A percentile compares a stretch with the other conserved stretches of the same genome.
Conservation (phyloP, 2,797 vertebrate species). For the Ptychadena robeensis region DNA sequence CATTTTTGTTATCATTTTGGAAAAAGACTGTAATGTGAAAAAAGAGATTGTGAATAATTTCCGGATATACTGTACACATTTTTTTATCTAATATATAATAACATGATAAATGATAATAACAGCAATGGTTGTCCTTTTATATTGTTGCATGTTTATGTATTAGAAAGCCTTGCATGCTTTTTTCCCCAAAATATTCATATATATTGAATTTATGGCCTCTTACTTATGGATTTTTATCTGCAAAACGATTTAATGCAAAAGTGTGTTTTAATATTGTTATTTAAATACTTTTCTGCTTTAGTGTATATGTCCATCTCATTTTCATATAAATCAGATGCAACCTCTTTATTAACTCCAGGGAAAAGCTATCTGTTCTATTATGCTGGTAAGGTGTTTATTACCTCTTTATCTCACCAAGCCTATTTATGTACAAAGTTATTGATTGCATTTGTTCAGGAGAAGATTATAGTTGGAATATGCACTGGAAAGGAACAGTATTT, state of each 20-base stretch:
- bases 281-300: conserved; percentile 40
- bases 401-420: conserved; percentile 53
- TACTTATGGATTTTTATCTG: conserved; percentile 37
- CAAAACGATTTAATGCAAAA: conserved; percentile 33
- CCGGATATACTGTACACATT: neutral
- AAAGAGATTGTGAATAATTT: too few species aligned
- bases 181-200: neutral
- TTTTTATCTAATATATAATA: neutral
- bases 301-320: conserved; percentile 35
- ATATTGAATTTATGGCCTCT: conserved; percentile 1
- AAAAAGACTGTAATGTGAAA: too few species aligned
- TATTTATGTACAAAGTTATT: conserved; percentile 57
- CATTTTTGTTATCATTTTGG: too few species aligned
- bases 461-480: conserved; percentile 49
- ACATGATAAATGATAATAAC: conserved; percentile 8
- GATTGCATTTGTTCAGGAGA: conserved; percentile 51
- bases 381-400: conserved; percentile 58
- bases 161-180: conserved; percentile 16
- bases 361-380: conserved; percentile 53
- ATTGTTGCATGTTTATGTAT: neutral
- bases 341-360: conserved; percentile 49
- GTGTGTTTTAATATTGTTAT: conserved; percentile 41
- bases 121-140: neutral
- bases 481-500: conserved; percentile 36
- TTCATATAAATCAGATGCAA: conserved; percentile 52